These are phyloP conservation scores for Perizoma flavofasciatum DNA, from an alignment of 2,888 invertebrate species.

Conservation along the genomic window DNA sequence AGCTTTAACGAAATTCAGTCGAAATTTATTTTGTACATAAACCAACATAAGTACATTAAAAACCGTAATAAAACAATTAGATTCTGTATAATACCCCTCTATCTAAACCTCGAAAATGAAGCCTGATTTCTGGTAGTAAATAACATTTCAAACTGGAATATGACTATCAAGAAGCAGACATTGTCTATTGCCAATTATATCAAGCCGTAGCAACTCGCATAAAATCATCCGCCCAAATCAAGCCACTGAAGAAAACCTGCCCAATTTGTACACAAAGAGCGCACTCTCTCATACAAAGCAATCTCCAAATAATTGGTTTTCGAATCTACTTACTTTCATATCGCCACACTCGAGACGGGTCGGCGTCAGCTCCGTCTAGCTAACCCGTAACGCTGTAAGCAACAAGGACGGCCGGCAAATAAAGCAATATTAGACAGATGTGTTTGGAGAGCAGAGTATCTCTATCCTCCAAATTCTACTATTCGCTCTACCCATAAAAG, in stretches of 20 bases:
- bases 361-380: constrained; percentile 16
- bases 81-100: too few relatives aligned
- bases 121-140: too few relatives aligned
- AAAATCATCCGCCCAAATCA: constrained; percentile 24
- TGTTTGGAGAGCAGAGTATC: constrained; percentile 49
- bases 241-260: constrained; percentile 20
- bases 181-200: constrained; percentile 7
- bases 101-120: too few relatives aligned
- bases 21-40: too few relatives aligned
- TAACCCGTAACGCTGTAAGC: constrained; percentile 38
- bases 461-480: constrained; percentile 41
- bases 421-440: constrained; percentile 51
- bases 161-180: neutral
- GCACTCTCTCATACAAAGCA: constrained; percentile 23
- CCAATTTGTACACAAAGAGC: constrained; percentile 23
- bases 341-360: constrained; percentile 23
- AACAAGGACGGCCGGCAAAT: constrained; percentile 47
- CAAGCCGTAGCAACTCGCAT: constrained; percentile 15
- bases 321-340: constrained; percentile 33
- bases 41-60: too few relatives aligned
- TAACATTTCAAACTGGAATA: too few relatives aligned
- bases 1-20: too few relatives aligned
- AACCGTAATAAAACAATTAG: too few relatives aligned
- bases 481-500: constrained; percentile 43
- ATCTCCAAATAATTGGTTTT: constrained; percentile 36